Base-by-base conservation (phyloP, 2,888 invertebrate species). In the Phoenoteleia sp. region DNA sequence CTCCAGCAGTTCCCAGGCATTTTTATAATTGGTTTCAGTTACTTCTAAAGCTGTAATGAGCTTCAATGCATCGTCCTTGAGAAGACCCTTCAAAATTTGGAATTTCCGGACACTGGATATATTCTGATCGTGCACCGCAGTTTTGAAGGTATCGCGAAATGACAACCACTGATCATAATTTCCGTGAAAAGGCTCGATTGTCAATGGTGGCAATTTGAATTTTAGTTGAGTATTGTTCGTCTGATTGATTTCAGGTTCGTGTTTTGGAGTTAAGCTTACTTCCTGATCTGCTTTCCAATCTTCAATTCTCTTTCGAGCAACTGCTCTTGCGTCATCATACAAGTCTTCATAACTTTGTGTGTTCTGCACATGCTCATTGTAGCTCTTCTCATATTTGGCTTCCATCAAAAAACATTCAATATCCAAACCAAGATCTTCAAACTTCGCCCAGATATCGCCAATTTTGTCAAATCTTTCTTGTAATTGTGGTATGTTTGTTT, bases 21-120 rank as follows among this genome's bases (percentile, higher is more conserved):
- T 39, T 17, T 52, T 25, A n/a, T 76, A 76, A 27, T 76, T 76
- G 9, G 17, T 21, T 17, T 66, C 76, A 21, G 64, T 66, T n/a
- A 47, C 54, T 21, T 54, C 69, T 0, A 69, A 25, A 19, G 52
- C 23, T 17, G 54, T 52, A 39, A 69, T 69, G n/a, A 69, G n/a
- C 21, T 39, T 33, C 11, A 39, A 17, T 11, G 69, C 69, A 19
- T 69, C 33, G n/a, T 36, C 54, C 15, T 39, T 36, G 9, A 69
- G 54, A 13, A 69, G 36, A 19, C 39, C 54, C 17, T 54, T 54
- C n/a, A 64, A 47, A 19, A 47, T 29, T 9, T 47, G 64, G 9
- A 64, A 64, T 19, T 64, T 64, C 23, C 47, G 45, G 15, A 64
- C 42, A n/a, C 17, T 13, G 27, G 64, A 45, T 1, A 25, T 11